phyloP scores from a whole-genome alignment of 1,140 invertebrate species.

The Heliconius eleuchia region DNA sequence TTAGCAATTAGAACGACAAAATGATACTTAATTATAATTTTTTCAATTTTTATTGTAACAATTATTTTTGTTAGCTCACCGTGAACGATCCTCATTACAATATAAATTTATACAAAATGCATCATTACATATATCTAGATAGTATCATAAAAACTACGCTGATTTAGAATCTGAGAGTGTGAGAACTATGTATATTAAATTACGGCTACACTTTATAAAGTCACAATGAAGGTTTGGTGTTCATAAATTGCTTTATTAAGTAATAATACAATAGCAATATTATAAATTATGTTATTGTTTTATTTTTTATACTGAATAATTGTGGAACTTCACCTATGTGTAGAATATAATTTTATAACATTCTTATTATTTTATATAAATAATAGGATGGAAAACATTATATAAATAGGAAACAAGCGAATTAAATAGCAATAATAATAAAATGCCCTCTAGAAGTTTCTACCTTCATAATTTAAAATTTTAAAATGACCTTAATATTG shows the following conservation, averaged over 20 bases:
- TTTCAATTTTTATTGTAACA: too few relatives aligned
- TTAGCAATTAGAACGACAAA: too few relatives aligned
- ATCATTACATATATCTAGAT: not conserved
- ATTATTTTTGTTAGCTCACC: too few relatives aligned
- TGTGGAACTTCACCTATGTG: not conserved
- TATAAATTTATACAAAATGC: not conserved
- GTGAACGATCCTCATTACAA: not conserved
- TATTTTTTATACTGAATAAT: not conserved
- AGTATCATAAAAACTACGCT: not conserved
- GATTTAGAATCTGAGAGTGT: not conserved
- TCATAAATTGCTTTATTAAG: not conserved
- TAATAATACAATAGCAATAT: not conserved
- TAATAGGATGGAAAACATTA: not conserved
- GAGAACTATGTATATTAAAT: not conserved
- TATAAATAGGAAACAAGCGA: not conserved
- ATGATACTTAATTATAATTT: too few relatives aligned
- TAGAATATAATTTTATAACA: not conserved
- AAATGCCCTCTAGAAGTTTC: not conserved
- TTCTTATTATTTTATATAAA: not conserved
- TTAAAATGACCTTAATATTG: not conserved
- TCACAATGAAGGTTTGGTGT: not conserved
- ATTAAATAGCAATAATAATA: not conserved
- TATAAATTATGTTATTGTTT: too few relatives aligned
- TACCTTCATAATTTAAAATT: not conserved
- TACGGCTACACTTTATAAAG: not conserved